Evolutionary conservation across 2,888 invertebrate genomes (phyloP), one percentile per base, ranked within the genome.

Genomic region (Zygothrica quintamaculata): DNA sequence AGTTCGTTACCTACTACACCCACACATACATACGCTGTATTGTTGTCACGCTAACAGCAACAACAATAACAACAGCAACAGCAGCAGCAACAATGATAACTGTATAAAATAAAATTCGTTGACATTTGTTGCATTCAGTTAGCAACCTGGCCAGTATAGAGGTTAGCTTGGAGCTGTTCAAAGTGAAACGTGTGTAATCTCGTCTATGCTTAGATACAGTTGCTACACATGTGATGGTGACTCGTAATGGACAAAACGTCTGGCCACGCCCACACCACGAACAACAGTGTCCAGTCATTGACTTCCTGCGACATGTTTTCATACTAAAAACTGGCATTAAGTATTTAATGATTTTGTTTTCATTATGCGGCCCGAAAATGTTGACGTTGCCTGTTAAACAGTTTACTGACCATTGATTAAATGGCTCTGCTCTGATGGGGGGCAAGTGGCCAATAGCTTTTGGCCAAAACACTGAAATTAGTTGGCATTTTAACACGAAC

Each of bases 401-500:
- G 69, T 66, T 77, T 74, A 61, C 74, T 69, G 77, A 48, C 73
- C 81, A 65, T 77, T 85, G 82, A 77, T 79, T 78, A 82, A 78
- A 85, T 72, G 66, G 22, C 60, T 22, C 53, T 52, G 53, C 9
- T 13, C n/a, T n/a, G 53, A 66, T 43, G 53, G 48, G n/a, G 44
- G 25, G 18, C 37, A 47, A 56, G 37, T 55, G 68, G 61, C 64
- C 57, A 77, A 52, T 52, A 71, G 65, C 58, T 70, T 61, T 74
- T 65, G 70, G 78, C 66, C 78, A 71, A 82, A 84, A 77, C 57
- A 84, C 88, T 77, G 69, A 82, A 87, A 84, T 84, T 84, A 84
- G 80, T 86, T 84, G 77, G 81, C 86, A 86, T 86, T 81, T 88
- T 84, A 84, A 85, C 84, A 86, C 88, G 87, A 86, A 70, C 84